Conservation (phyloP, 2,113 vertebrate genomes). For the Nansenia antarctica region DNA sequence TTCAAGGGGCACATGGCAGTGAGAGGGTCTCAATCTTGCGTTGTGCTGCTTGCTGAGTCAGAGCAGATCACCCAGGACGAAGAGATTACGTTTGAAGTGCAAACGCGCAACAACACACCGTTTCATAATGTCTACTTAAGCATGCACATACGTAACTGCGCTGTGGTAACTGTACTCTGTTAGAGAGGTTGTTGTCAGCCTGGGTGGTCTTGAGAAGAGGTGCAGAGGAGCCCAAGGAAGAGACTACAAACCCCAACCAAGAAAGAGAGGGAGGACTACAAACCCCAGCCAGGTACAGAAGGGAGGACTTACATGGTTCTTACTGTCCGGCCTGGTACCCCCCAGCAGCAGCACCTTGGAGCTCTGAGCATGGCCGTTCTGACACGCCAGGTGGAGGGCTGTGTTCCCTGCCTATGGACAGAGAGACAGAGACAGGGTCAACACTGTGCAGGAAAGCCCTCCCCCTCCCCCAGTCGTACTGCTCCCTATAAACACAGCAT, state of each 20-base stretch:
- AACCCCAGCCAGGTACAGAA: neutral
- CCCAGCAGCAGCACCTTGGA: conserved; percentile 87
- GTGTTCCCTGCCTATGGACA: conserved; percentile 88
- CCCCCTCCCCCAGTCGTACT: too few relatives aligned
- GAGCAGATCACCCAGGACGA: neutral
- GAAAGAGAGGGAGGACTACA: neutral
- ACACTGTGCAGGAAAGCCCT: too few relatives aligned
- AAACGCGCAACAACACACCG: neutral
- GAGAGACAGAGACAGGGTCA: conserved; percentile 43
- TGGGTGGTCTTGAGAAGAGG: neutral
- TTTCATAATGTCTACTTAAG: conserved; percentile 13
- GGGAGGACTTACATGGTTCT: conserved; percentile 83
- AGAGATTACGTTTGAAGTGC: conserved; percentile 9
- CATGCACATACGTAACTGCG: conserved; percentile 6
- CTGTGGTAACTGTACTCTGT: neutral
- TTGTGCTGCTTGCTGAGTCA: neutral
- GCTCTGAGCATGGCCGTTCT: conserved; percentile 94
- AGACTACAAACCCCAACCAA: neutral
- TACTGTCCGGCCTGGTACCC: conserved; percentile 89
- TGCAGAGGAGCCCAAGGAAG: neutral
- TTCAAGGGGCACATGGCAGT: neutral
- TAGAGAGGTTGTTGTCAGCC: neutral
- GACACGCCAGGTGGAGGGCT: conserved; percentile 93
- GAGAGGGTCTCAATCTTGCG: neutral
- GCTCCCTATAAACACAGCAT: too few relatives aligned